Conservation (phyloP, 2,113 vertebrate species). For the Lampris incognitus region DNA sequence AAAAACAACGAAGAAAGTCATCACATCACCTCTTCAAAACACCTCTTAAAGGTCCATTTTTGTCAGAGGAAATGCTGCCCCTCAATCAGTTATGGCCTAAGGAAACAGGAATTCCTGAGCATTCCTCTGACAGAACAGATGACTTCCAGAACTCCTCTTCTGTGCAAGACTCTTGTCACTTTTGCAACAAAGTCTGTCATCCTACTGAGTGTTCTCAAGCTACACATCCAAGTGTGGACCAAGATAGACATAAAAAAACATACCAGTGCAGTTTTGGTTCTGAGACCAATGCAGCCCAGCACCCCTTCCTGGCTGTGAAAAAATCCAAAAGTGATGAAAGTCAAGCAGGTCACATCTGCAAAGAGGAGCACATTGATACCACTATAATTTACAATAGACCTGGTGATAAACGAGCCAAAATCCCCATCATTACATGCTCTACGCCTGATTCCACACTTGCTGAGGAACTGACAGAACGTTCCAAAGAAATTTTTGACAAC, state of each 20-base stretch:
- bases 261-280: slow-evolving; percentile 16
- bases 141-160: not conserved
- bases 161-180: slow-evolving; percentile 1
- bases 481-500: slow-evolving; percentile 3
- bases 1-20: slow-evolving; percentile 9
- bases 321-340: slow-evolving; percentile 57
- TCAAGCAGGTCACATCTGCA: slow-evolving; percentile 5
- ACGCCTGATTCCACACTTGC: not conserved
- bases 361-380: slow-evolving; percentile 27
- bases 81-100: slow-evolving; percentile 21
- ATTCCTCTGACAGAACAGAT: not conserved
- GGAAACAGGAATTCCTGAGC: slow-evolving; percentile 3
- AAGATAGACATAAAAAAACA: slow-evolving; percentile 5
- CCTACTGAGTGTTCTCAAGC: slow-evolving; percentile 15
- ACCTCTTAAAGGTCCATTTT: slow-evolving; percentile 30
- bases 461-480: slow-evolving; percentile 28
- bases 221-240: slow-evolving; percentile 11
- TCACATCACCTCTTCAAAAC: not conserved
- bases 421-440: not conserved
- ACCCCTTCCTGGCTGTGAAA: slow-evolving; percentile 59
- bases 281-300: slow-evolving; percentile 15
- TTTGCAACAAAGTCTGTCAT: not conserved
- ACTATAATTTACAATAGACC: not conserved
- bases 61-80: slow-evolving; percentile 15
- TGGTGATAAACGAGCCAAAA: not conserved